Percentiles rank a stretch among this genome's conserved stretches.
phyloP scores from a whole-genome alignment of 2,797 vertebrate species.

The Ispidina picta region DNA sequence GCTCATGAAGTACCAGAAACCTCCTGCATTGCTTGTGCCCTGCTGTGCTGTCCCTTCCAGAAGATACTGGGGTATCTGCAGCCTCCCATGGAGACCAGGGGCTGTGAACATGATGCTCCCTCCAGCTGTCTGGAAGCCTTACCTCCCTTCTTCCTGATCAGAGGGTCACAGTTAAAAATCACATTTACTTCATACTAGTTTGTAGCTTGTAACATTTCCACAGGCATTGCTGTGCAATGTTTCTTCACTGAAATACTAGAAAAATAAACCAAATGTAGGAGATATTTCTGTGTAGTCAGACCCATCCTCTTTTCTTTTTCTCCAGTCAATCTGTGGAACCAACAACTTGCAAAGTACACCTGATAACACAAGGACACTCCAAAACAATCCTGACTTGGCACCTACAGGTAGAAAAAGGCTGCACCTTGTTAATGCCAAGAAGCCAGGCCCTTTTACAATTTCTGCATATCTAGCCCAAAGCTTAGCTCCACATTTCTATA shows the following conservation, averaged over 20 bases:
- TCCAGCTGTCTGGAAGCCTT: not conserved
- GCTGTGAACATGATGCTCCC: not conserved
- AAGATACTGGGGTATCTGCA: not conserved
- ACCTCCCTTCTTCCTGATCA: not conserved
- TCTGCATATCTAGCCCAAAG: not conserved
- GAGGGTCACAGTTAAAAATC: not conserved
- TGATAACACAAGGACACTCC: not conserved
- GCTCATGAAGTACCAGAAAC: not conserved
- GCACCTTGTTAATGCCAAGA: not conserved
- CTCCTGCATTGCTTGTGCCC: not conserved
- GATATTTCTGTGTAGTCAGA: not conserved
- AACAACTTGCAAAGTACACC: not conserved
- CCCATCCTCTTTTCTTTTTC: not conserved
- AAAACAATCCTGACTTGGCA: not conserved
- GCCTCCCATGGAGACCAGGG: not conserved
- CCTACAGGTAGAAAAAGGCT: not conserved
- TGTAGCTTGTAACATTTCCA: not conserved
- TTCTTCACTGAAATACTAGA: not conserved
- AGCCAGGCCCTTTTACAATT: not conserved
- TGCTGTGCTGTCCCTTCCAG: not conserved
- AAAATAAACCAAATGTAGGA: not conserved
- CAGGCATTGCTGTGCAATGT: not conserved
- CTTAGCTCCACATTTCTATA: not conserved
- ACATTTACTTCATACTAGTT: not conserved
- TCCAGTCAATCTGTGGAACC: not conserved